Conservation (phyloP, 2,888 invertebrate species). For the Scaptomyza flava region DNA sequence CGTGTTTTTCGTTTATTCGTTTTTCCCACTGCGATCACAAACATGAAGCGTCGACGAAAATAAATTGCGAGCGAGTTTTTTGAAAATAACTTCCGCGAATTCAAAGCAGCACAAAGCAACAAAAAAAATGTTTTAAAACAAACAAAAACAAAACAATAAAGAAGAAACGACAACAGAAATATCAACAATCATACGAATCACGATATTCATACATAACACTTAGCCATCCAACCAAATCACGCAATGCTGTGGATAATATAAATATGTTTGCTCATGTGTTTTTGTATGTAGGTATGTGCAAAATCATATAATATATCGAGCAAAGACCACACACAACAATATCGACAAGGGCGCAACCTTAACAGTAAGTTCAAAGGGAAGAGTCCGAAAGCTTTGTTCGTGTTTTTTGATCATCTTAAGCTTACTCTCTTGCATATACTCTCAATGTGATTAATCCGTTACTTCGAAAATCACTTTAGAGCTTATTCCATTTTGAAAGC, state of each 20-base stretch:
- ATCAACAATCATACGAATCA: slow-evolving; percentile 33
- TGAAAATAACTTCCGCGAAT: slow-evolving; percentile 64
- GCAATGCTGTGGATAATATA: slow-evolving; percentile 51
- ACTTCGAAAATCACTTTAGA: background rate
- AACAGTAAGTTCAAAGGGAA: background rate
- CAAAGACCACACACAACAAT: background rate
- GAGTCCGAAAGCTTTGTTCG: background rate
- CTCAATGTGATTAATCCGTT: background rate
- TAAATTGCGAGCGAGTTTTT: slow-evolving; percentile 46
- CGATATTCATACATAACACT: slow-evolving; percentile 46
- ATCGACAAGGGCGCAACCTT: background rate
- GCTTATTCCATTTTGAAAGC: background rate
- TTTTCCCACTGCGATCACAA: slow-evolving; percentile 20
- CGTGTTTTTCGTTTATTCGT: slow-evolving; percentile 1
- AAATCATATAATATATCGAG: slow-evolving; percentile 1
- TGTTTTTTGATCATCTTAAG: background rate
- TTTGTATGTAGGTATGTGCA: background rate
- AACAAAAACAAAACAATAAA: slow-evolving; percentile 5
- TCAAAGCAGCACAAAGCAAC: slow-evolving; percentile 25
- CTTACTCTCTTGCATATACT: background rate
- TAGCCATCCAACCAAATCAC: slow-evolving; percentile 59
- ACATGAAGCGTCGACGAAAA: slow-evolving; percentile 9
- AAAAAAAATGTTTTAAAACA: no score
- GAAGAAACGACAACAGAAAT: slow-evolving; percentile 29
- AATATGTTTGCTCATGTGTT: background rate